Evolutionary conservation across 2,797 vertebrate species (phyloP), one percentile per base, ranked within the genome.

Genomic region (Lates japonicus): DNA sequence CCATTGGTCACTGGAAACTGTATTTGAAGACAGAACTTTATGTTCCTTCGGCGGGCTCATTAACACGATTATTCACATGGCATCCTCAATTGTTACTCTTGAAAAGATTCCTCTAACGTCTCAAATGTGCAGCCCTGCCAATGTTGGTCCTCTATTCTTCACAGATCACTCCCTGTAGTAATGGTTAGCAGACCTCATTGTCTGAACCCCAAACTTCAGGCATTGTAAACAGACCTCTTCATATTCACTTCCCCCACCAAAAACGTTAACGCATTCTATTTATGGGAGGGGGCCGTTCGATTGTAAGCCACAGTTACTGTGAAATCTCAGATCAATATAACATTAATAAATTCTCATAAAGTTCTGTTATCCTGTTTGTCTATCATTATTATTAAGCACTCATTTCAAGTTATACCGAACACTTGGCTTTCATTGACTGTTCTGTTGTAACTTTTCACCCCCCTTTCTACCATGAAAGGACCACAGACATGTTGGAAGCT

Each of bases 1-100:
- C 62, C 46, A 82, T 89, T 74, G 60, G 78, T 92, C 81, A 87
- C 29, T 91, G 88, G 86, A 90, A 87, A 91, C 74, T n/a, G n/a
- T n/a, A 88, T 82, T 82, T 35, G 64, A 79, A 73, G 80, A 80
- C 79, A 75, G 73, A 79, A 83, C 76, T 78, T 86, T 78, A 70
- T 86, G 86, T 83, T 91, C 80, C 70, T 68, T 48, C 74, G 70
- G 73, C 71, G 58, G 62, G 54, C 76, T 82, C 77, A 17, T 81
- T 41, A n/a, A n/a, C n/a, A 20, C 69, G 74, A 51, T 80, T 81
- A 78, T 87, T 90, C 83, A 88, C 81, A 91, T 85, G 86, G 80
- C 86, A 85, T 87, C 83, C 74, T 81, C 70, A 87, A 87, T 70
- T 83, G 87, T 83, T 91, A 76, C 76, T 88, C 84, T 85, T 83